These are phyloP conservation scores for Crocallis elinguaria DNA, from an alignment of 2,888 invertebrate species.

Conservation along the genomic window DNA sequence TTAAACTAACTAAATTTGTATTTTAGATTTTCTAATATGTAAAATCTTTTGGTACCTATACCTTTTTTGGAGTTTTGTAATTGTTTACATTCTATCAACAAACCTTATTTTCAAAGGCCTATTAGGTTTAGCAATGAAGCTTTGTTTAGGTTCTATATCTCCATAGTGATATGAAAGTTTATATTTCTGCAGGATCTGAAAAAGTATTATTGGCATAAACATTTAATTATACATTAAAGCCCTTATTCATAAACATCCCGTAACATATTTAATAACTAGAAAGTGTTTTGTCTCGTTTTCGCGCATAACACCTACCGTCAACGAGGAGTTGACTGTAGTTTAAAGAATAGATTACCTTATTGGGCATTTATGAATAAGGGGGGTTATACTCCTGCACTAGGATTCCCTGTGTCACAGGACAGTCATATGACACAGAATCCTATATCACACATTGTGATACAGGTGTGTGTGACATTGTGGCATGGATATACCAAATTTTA, in stretches of 20 bases:
- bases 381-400: too few relatives aligned
- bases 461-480: too few relatives aligned
- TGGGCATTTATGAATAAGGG: too few relatives aligned
- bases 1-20: neutral
- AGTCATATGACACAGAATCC: too few relatives aligned
- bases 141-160: conserved; percentile 84
- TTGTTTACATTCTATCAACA: conserved; percentile 77
- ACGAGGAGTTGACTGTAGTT: too few relatives aligned
- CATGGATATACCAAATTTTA: too few relatives aligned
- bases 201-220: conserved; percentile 26
- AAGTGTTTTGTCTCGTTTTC: too few relatives aligned
- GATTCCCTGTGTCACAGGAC: too few relatives aligned
- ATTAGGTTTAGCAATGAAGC: conserved; percentile 85
- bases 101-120: conserved; percentile 87
- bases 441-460: too few relatives aligned
- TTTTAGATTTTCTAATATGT: conserved; percentile 23
- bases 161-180: conserved; percentile 88
- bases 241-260: neutral
- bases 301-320: too few relatives aligned
- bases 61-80: conserved; percentile 6
- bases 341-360: too few relatives aligned
- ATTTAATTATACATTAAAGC: neutral
- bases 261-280: neutral
- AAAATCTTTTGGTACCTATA: neutral
- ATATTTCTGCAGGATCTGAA: conserved; percentile 85